Conservation (phyloP, 1,140 invertebrate genomes). For the Saccostrea echinata region DNA sequence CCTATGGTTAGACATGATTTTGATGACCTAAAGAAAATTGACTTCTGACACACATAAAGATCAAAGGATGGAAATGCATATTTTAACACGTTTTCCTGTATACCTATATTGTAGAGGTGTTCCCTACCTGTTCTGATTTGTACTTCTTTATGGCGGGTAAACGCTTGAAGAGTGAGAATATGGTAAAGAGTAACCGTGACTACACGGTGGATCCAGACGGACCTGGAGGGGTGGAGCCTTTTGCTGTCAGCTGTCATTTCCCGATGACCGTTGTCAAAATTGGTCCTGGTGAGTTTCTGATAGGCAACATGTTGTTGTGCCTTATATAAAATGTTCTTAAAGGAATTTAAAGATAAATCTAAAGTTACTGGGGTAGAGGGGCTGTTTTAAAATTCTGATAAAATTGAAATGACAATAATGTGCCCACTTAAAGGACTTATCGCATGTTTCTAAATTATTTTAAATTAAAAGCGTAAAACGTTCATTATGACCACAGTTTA, state of each 20-base stretch:
- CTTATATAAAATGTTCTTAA: too few species aligned
- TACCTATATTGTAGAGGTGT: constrained; percentile 27
- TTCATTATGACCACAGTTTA: too few species aligned
- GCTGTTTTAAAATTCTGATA: too few species aligned
- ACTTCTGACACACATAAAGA: background rate
- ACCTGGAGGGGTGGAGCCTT: constrained; percentile 60
- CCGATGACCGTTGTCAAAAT: constrained; percentile 44
- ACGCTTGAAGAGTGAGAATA: constrained; percentile 27
- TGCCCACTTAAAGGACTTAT: too few species aligned
- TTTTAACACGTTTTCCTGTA: background rate
- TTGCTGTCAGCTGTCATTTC: constrained; percentile 69
- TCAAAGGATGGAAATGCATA: background rate
- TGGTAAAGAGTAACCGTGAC: constrained; percentile 50
- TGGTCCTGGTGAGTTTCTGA: constrained; percentile 7
- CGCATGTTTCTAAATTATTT: too few species aligned
- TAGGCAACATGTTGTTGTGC: too few species aligned
- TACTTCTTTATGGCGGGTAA: constrained; percentile 27
- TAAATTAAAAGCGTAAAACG: too few species aligned
- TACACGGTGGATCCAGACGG: constrained; percentile 75
- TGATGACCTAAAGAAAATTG: too few species aligned
- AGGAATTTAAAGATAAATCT: too few species aligned
- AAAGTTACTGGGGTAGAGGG: too few species aligned
- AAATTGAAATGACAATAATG: too few species aligned
- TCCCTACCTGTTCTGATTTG: constrained; percentile 44
- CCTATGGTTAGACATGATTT: too few species aligned